phyloP scores from a whole-genome alignment of 2,113 vertebrate genomes.

The Chaetorhynchus papuensis region DNA sequence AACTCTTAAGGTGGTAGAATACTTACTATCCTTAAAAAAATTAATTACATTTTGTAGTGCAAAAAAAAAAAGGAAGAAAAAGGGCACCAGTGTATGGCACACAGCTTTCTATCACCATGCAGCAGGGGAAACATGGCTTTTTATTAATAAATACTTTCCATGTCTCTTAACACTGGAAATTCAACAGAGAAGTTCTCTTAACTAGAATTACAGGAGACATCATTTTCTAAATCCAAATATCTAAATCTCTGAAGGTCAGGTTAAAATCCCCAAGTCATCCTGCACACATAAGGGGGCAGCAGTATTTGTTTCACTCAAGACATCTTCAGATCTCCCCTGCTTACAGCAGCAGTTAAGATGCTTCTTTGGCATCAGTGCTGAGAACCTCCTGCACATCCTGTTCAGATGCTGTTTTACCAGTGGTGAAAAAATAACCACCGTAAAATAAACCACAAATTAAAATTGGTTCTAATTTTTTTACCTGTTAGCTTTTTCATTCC shows the following conservation, averaged over 20 bases:
- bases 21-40: not conserved
- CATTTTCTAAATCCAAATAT: not conserved
- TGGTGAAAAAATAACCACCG: not conserved
- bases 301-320: not conserved
- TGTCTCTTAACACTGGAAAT: not conserved
- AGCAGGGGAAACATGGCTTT: not conserved
- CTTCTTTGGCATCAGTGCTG: not conserved
- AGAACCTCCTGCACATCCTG: not conserved
- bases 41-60: not conserved
- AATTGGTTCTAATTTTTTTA: not conserved
- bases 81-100: not conserved
- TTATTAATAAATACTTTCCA: not conserved
- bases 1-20: not conserved
- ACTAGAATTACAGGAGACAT: not conserved
- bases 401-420: not conserved
- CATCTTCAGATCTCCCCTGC: not conserved
- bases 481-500: not conserved
- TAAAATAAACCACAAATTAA: not conserved
- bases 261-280: not conserved
- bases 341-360: not conserved
- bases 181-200: not conserved
- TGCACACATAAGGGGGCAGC: not conserved
- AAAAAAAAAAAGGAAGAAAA: no score
- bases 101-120: not conserved
- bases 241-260: not conserved